A percentile compares a stretch with the other conserved stretches of the same genome.
These are phyloP conservation scores for Heliconius hermathena DNA, from an alignment of 1,140 invertebrate species.

Conservation along the genomic window DNA sequence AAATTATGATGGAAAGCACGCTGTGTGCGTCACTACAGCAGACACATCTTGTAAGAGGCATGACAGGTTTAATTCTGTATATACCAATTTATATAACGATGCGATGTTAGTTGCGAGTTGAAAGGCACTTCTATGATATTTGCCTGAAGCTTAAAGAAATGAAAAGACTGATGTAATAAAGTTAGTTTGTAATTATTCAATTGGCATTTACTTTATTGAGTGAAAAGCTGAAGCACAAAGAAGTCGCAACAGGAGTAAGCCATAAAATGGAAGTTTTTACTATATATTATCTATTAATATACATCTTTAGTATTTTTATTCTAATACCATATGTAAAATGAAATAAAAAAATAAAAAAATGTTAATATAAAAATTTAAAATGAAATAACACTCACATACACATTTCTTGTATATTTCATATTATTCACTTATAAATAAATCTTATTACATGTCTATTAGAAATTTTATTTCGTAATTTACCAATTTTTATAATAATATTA, in stretches of 20 bases:
- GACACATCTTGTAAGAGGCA: conserved; percentile 58
- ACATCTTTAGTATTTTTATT: too few relatives aligned
- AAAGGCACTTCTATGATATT: background rate
- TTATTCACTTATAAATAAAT: background rate
- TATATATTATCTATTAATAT: background rate
- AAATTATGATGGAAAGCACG: conserved; percentile 54
- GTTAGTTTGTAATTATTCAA: background rate
- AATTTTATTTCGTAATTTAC: background rate
- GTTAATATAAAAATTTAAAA: too few relatives aligned
- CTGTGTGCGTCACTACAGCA: conserved; percentile 55
- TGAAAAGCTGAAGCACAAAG: background rate
- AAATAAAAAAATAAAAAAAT: too few relatives aligned
- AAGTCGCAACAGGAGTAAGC: background rate
- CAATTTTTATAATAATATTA: too few relatives aligned
- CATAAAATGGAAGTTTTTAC: background rate
- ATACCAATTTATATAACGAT: conserved; percentile 48
- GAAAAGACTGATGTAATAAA: conserved; percentile 1
- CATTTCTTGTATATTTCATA: background rate
- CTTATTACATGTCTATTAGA: background rate
- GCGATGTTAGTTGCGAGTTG: background rate
- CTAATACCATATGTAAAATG: too few relatives aligned
- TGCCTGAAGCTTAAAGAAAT: background rate
- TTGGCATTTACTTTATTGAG: background rate
- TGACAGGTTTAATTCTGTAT: conserved; percentile 49
- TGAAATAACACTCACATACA: background rate